Conservation (phyloP, 2,888 invertebrate species). For the Drosophila dives region DNA sequence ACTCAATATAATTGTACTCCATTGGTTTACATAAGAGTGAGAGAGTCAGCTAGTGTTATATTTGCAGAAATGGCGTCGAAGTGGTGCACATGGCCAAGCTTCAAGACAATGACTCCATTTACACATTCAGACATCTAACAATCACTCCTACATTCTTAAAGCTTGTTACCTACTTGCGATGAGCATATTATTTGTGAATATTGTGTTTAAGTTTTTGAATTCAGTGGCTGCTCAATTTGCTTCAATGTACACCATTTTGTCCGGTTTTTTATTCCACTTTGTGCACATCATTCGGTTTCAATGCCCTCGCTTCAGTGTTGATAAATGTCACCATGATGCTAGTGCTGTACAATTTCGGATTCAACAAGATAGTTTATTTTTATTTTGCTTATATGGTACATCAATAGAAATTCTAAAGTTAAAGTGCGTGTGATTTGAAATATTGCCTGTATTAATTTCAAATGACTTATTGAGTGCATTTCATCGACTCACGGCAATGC, state of each 20-base stretch:
- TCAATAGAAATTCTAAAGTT: background rate
- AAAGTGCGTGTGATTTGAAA: background rate
- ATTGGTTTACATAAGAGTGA: slow-evolving; percentile 68
- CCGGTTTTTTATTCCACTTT: slow-evolving; percentile 72
- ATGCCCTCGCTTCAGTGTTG: slow-evolving; percentile 72
- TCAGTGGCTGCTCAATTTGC: slow-evolving; percentile 30
- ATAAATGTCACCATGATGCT: slow-evolving; percentile 11
- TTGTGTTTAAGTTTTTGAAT: slow-evolving; percentile 9
- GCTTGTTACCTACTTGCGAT: background rate
- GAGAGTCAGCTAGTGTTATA: slow-evolving; percentile 64
- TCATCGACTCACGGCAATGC: background rate
- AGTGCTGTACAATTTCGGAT: slow-evolving; percentile 38
- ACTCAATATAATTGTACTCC: slow-evolving; percentile 64
- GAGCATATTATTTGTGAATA: slow-evolving; percentile 23
- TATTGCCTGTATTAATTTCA: background rate
- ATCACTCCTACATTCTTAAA: slow-evolving; percentile 11
- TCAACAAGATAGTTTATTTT: slow-evolving; percentile 6
- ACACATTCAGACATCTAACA: slow-evolving; percentile 33
- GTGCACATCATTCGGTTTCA: slow-evolving; percentile 66
- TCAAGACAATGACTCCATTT: slow-evolving; percentile 44
- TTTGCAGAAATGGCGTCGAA: slow-evolving; percentile 77
- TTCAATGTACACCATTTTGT: slow-evolving; percentile 77
- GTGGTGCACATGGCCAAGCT: slow-evolving; percentile 74
- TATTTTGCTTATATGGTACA: slow-evolving; percentile 14
- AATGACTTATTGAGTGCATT: slow-evolving; percentile 12